Evolutionary conservation across 2,888 invertebrate genomes (phyloP).

Genomic region (Cantharis lateralis): DNA sequence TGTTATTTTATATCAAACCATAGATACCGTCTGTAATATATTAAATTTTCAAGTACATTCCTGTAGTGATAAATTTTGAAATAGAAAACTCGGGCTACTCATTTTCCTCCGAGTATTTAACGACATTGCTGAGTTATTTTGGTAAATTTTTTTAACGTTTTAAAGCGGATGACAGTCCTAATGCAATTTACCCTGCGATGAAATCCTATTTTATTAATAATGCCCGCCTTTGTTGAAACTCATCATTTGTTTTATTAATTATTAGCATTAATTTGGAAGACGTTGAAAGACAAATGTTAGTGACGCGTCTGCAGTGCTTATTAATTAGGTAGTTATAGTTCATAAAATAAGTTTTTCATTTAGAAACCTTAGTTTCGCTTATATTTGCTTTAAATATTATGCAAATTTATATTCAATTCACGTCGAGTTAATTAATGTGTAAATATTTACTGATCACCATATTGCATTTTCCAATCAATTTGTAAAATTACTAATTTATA

Average conservation of each 20-base stretch:
- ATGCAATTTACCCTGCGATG: conserved; percentile 22
- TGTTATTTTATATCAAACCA: not conserved
- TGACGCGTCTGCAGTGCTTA: conserved; percentile 35
- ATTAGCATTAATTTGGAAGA: conserved; percentile 36
- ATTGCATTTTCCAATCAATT: not conserved
- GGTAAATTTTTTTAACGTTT: conserved; percentile 6
- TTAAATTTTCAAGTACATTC: not conserved
- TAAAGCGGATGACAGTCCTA: conserved; percentile 20
- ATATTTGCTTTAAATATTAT: not conserved
- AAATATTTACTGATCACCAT: not conserved
- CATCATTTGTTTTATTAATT: conserved; percentile 38
- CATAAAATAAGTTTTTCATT: conserved; percentile 28
- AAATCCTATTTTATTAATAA: conserved; percentile 27
- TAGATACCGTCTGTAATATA: not conserved
- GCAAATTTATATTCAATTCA: not conserved
- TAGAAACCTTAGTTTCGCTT: not conserved
- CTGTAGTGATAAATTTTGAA: not conserved
- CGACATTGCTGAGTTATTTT: not conserved
- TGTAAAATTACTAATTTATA: not conserved
- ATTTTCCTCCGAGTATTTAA: not conserved
- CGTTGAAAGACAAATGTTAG: conserved; percentile 37
- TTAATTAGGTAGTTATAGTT: conserved; percentile 35
- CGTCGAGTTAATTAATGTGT: not conserved
- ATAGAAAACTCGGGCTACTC: not conserved
- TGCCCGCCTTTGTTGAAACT: conserved; percentile 31